These are phyloP conservation scores for Mellilla xanthometata DNA, from an alignment of 2,888 invertebrate genomes.

Conservation along the genomic window DNA sequence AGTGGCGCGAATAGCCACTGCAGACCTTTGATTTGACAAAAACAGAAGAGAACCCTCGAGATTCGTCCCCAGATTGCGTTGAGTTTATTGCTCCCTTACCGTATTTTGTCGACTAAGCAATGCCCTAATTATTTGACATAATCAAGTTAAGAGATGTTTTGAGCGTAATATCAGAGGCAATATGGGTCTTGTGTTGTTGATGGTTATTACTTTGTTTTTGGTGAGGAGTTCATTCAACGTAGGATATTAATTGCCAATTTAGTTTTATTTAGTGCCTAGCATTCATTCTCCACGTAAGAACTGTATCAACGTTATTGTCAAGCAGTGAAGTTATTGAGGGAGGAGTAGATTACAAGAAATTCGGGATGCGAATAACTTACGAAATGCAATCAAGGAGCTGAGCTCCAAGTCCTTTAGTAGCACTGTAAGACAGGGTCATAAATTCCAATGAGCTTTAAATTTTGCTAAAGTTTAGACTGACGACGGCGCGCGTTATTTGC, in stretches of 20 bases:
- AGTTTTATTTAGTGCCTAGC: too few relatives aligned
- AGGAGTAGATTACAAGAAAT: too few relatives aligned
- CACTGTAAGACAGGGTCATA: too few relatives aligned
- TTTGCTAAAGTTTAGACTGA: too few relatives aligned
- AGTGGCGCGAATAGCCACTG: slow-evolving; percentile 10
- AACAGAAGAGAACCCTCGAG: slow-evolving; percentile 52
- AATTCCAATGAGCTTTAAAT: too few relatives aligned
- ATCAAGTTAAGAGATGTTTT: slow-evolving; percentile 20
- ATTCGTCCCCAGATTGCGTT: slow-evolving; percentile 51
- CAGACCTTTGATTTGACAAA: slow-evolving; percentile 53
- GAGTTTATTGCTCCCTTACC: slow-evolving; percentile 47
- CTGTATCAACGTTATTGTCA: too few relatives aligned
- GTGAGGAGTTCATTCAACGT: background rate
- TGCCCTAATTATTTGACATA: slow-evolving; percentile 27
- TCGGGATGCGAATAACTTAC: too few relatives aligned
- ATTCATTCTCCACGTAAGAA: too few relatives aligned
- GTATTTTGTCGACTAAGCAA: slow-evolving; percentile 39
- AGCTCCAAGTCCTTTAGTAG: too few relatives aligned
- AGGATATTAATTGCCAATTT: too few relatives aligned
- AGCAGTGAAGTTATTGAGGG: too few relatives aligned
- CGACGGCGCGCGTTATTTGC: background rate
- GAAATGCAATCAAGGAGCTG: too few relatives aligned
- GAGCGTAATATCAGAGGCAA: slow-evolving; percentile 10
- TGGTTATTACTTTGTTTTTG: slow-evolving; percentile 8
- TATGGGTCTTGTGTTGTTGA: slow-evolving; percentile 7